Conservation (phyloP, 2,113 vertebrate genomes). For the Lipotes vexillifer region DNA sequence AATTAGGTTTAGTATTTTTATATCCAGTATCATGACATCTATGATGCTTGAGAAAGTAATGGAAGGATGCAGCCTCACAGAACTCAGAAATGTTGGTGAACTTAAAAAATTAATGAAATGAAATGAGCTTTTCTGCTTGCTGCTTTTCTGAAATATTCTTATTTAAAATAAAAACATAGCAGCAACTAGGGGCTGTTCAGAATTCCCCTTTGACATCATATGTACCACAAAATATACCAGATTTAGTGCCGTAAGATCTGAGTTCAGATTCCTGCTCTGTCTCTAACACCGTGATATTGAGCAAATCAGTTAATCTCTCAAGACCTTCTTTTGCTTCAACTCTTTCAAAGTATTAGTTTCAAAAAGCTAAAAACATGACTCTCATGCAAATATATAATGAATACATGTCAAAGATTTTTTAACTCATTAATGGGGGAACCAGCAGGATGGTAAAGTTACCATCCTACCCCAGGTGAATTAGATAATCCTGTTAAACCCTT, state of each 20-base stretch:
- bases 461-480: background rate
- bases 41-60: background rate
- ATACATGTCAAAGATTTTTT: background rate
- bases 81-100: background rate
- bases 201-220: background rate
- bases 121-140: background rate
- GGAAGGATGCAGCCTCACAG: background rate
- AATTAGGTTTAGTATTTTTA: background rate
- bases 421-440: background rate
- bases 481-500: background rate
- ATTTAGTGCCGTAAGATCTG: background rate
- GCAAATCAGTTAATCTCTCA: background rate
- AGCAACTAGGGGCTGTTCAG: background rate
- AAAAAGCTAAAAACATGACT: background rate
- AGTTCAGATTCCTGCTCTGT: background rate
- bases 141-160: background rate
- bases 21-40: background rate
- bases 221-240: background rate
- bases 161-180: background rate
- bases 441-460: background rate
- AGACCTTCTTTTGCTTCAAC: background rate
- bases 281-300: background rate
- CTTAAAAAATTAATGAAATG: background rate
- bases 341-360: conserved; percentile 10
- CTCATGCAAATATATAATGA: background rate